Base-by-base conservation (phyloP, 2,797 vertebrate species). In the Rachycentron canadum region DNA sequence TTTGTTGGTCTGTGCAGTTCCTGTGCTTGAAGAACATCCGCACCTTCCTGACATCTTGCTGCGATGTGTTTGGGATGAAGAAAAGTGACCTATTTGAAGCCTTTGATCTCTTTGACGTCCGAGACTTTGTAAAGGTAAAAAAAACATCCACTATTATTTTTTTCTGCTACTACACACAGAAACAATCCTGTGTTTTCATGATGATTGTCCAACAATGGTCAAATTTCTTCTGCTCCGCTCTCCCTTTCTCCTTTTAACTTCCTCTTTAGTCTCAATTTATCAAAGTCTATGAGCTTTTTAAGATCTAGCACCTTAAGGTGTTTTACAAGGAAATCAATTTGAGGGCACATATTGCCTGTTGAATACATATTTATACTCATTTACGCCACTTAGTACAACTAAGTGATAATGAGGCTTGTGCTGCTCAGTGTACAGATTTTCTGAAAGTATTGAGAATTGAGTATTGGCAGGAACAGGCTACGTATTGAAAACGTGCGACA, bases 1-100 rank as follows among this genome's bases (percentile, higher is more conserved):
- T 4, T 59, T 38, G 71, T 56, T 69, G 2, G 5, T 40, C 2
- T 50, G 61, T 74, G 50, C 90, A 99, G 98, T 99, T 99, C 91
- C 95, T 99, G 76, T 99, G 98, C 87, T 88, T 98, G 94, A 99
- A 99, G 95, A 99, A 99, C 82, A 99, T 99, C 78, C 94, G 97
- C 65, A 98, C 96, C 0, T 99, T 99, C 85, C 95, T 99, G 83
- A 89, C 86, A 0, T 96, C 96, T 19, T 98, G 97, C 90, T 96
- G 91, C 28, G 95, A 96, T n/a, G 94, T 92, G 25, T 99, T 99
- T 88, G 96, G 94, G 57, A 96, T 99, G 95, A 98, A 96, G 94
- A 98, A 97, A 83, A 96, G 93, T 30, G 97, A 99, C 86, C 93
- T 99, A 73, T 99, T 99, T 59, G 98, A 99, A 72, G 96, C 96